Evolutionary conservation across 2,797 vertebrate species (phyloP).

Genomic region (Melopsittacus undulatus): DNA sequence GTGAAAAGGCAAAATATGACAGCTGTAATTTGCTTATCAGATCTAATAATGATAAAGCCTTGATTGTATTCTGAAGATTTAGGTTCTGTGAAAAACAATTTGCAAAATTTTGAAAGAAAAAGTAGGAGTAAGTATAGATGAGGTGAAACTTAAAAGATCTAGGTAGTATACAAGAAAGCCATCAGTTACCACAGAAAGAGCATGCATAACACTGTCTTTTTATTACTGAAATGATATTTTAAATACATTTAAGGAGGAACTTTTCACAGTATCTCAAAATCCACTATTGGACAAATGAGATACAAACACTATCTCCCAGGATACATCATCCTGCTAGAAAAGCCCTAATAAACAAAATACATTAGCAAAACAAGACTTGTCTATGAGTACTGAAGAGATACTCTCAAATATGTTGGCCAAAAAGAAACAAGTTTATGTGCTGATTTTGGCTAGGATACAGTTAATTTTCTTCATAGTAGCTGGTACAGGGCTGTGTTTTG

Average conservation of each 20-base stretch:
- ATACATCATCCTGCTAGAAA: not conserved
- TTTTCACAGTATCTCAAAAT: not conserved
- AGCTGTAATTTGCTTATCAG: not conserved
- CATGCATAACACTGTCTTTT: not conserved
- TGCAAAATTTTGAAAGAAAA: not conserved
- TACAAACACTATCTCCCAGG: not conserved
- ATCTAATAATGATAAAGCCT: not conserved
- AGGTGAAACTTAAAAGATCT: not conserved
- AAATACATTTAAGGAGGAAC: not conserved
- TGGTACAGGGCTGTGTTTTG: not conserved
- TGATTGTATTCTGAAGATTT: not conserved
- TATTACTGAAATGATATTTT: not conserved
- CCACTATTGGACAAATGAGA: not conserved
- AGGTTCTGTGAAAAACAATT: not conserved
- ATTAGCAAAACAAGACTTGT: not conserved
- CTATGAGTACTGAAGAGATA: not conserved
- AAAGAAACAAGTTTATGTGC: not conserved
- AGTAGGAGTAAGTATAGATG: not conserved
- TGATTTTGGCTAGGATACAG: not conserved
- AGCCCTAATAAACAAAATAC: not conserved
- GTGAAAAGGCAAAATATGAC: not conserved
- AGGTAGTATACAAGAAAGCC: not conserved
- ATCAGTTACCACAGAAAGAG: not conserved
- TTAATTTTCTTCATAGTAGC: not conserved
- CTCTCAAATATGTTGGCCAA: not conserved